Evolutionary conservation across 1,140 invertebrate genomes (phyloP).

Genomic region (Drosophila obscura): DNA sequence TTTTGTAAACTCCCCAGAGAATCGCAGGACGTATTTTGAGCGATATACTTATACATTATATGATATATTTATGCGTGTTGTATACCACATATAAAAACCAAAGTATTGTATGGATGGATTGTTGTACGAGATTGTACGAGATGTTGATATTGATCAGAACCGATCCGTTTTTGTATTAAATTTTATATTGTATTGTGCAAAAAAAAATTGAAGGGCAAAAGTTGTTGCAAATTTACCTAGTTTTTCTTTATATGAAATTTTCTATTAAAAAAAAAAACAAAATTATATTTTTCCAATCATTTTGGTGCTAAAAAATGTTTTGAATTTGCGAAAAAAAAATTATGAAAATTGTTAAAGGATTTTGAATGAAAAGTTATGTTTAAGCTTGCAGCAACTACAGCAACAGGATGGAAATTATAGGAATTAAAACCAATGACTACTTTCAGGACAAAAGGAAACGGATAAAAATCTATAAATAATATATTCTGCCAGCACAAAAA

Average conservation of each 20-base stretch:
- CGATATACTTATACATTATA: not conserved
- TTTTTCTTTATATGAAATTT: slow-evolving; percentile 62
- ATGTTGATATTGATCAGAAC: slow-evolving; percentile 1
- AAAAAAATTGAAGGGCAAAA: not conserved
- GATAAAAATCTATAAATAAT: slow-evolving; percentile 4
- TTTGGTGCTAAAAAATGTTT: slow-evolving; percentile 79
- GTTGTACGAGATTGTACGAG: too few species aligned
- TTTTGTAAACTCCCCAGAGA: slow-evolving; percentile 41
- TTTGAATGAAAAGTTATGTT: slow-evolving; percentile 54
- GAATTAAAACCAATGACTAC: slow-evolving; percentile 39
- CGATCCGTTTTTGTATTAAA: slow-evolving; percentile 36
- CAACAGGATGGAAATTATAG: slow-evolving; percentile 10
- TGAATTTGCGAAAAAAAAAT: slow-evolving; percentile 32
- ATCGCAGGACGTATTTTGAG: slow-evolving; percentile 14
- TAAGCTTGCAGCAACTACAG: slow-evolving; percentile 68
- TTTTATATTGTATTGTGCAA: slow-evolving; percentile 20
- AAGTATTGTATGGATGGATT: slow-evolving; percentile 62
- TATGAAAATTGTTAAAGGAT: slow-evolving; percentile 56
- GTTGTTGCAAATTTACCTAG: slow-evolving; percentile 71
- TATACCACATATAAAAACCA: slow-evolving; percentile 53
- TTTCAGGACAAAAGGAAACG: slow-evolving; percentile 34
- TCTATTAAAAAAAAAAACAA: slow-evolving; percentile 39
- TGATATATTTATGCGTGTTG: slow-evolving; percentile 7
- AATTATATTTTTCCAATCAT: slow-evolving; percentile 60
- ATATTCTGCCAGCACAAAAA: slow-evolving; percentile 51